phyloP scores from a whole-genome alignment of 2,888 invertebrate species.

The Micropterix aruncella region DNA sequence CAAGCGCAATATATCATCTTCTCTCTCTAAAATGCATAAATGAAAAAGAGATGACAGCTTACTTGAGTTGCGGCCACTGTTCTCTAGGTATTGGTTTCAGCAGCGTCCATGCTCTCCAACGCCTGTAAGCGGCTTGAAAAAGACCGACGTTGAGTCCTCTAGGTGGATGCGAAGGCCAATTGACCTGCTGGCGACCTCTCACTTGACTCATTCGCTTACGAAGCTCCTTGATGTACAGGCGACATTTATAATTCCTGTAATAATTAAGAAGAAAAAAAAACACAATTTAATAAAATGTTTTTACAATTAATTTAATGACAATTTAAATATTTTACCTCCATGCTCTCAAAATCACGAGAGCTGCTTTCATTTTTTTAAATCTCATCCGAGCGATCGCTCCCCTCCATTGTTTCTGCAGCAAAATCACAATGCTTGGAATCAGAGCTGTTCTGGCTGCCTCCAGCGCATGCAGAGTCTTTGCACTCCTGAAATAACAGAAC shows the following conservation, averaged over 20 bases:
- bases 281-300: too few relatives aligned
- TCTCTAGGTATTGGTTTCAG: slow-evolving; percentile 64
- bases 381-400: slow-evolving; percentile 64
- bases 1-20: slow-evolving; percentile 17
- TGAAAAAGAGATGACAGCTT: slow-evolving; percentile 1
- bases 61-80: slow-evolving; percentile 73
- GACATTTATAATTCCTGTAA: slow-evolving; percentile 27
- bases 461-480: slow-evolving; percentile 78
- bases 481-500: slow-evolving; percentile 35
- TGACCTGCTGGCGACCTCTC: slow-evolving; percentile 17
- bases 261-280: neutral
- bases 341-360: slow-evolving; percentile 62
- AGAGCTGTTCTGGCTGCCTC: slow-evolving; percentile 77
- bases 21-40: neutral
- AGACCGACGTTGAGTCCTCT: slow-evolving; percentile 48
- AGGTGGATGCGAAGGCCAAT: slow-evolving; percentile 71
- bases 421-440: slow-evolving; percentile 81
- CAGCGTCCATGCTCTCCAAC: slow-evolving; percentile 82
- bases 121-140: slow-evolving; percentile 49
- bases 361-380: slow-evolving; percentile 78
- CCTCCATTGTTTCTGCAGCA: slow-evolving; percentile 93
- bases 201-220: slow-evolving; percentile 20
- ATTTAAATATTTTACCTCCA: slow-evolving; percentile 62
- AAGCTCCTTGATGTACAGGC: slow-evolving; percentile 26
- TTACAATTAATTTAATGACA: too few relatives aligned